Conservation (phyloP, 2,797 vertebrate genomes). For the Rhinoraja longicauda region DNA sequence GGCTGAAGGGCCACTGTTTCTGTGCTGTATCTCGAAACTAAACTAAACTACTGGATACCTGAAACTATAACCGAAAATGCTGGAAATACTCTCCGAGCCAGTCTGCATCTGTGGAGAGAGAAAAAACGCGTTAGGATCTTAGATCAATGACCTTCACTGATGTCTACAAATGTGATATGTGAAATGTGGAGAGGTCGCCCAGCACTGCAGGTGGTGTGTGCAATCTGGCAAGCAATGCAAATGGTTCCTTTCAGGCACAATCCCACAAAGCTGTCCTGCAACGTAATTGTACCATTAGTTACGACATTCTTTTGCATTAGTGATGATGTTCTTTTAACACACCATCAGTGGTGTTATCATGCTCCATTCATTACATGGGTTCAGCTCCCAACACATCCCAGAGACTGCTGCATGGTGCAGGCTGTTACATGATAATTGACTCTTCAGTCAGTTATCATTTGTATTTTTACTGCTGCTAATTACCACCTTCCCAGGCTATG, state of each 20-base stretch:
- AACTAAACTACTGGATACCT: no score
- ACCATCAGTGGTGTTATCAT: constrained; percentile 17
- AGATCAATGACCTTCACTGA: no score
- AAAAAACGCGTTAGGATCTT: no score
- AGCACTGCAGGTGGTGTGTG: background rate
- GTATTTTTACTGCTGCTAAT: constrained; percentile 33
- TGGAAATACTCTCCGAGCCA: no score
- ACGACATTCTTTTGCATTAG: constrained; percentile 28
- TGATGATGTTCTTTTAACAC: constrained; percentile 28
- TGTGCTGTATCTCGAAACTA: no score
- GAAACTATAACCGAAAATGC: no score
- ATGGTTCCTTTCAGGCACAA: background rate
- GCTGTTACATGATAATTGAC: constrained; percentile 37
- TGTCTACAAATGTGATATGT: background rate
- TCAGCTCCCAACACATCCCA: constrained; percentile 19
- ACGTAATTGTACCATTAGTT: constrained; percentile 23
- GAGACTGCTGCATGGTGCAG: background rate
- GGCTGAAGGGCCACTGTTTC: no score
- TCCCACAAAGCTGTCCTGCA: background rate
- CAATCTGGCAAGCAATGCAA: constrained; percentile 28
- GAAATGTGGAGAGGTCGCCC: background rate
- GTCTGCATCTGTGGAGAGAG: no score
- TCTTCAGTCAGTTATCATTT: constrained; percentile 32
- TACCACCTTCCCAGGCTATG: constrained; percentile 25
- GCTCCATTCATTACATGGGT: constrained; percentile 18